phyloP scores from a whole-genome alignment of 1,140 invertebrate species.

The Euwallacea similis region DNA sequence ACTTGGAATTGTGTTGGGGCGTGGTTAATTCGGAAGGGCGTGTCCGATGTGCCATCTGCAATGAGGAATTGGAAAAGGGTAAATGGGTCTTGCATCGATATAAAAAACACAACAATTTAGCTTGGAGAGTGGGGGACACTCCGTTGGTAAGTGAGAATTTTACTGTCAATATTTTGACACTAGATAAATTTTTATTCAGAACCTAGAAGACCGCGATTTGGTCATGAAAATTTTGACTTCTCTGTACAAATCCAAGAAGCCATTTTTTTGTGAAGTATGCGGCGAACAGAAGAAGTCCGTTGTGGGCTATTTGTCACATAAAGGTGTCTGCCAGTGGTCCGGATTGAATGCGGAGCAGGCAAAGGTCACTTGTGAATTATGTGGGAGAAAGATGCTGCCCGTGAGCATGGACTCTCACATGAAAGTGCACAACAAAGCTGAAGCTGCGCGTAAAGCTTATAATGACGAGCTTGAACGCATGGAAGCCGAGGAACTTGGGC shows the following conservation, averaged over 20 bases:
- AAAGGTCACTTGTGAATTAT: slow-evolving; percentile 60
- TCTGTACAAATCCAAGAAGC: slow-evolving; percentile 50
- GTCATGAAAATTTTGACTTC: slow-evolving; percentile 43
- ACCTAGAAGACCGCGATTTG: slow-evolving; percentile 44
- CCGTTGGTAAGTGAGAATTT: slow-evolving; percentile 44
- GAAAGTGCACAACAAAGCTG: slow-evolving; percentile 31
- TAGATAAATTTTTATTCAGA: slow-evolving; percentile 39
- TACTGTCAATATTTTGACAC: neutral
- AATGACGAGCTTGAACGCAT: neutral
- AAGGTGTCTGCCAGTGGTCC: slow-evolving; percentile 62
- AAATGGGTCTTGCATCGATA: slow-evolving; percentile 45
- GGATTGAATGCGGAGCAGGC: slow-evolving; percentile 59
- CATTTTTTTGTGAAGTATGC: slow-evolving; percentile 62
- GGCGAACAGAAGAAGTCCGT: slow-evolving; percentile 58
- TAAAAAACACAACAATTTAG: slow-evolving; percentile 47
- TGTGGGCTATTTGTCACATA: slow-evolving; percentile 65
- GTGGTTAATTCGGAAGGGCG: slow-evolving; percentile 13
- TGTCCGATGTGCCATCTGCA: slow-evolving; percentile 48
- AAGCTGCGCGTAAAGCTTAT: neutral
- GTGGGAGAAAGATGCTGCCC: slow-evolving; percentile 59
- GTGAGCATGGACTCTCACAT: slow-evolving; percentile 56
- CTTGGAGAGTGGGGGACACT: slow-evolving; percentile 45
- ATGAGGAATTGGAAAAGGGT: slow-evolving; percentile 37
- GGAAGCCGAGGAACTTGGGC: slow-evolving; percentile 6
- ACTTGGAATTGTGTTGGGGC: slow-evolving; percentile 33